These are phyloP conservation scores for Holothuria scabra DNA, from an alignment of 53 echinoderm and acorn worm species.

Conservation along the genomic window DNA sequence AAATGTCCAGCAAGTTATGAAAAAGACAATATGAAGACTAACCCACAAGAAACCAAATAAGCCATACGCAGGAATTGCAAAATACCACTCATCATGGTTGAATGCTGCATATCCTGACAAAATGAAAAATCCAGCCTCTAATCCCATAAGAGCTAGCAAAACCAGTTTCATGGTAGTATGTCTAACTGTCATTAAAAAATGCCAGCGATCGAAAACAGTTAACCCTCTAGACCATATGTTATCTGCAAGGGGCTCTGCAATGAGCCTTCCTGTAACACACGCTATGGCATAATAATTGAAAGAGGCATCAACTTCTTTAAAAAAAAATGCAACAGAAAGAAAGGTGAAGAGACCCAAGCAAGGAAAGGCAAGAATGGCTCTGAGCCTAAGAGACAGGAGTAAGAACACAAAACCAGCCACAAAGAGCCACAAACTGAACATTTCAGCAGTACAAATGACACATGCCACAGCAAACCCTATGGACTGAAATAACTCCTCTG, in stretches of 20 bases:
- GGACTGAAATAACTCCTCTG: slow-evolving; percentile 82
- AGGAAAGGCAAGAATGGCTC: slow-evolving; percentile 77
- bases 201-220: slow-evolving; percentile 87
- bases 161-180: slow-evolving; percentile 66
- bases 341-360: slow-evolving; percentile 60
- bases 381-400: slow-evolving; percentile 75
- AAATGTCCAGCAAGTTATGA: slow-evolving; percentile 86
- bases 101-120: slow-evolving; percentile 78
- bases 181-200: slow-evolving; percentile 66
- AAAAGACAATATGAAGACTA: slow-evolving; percentile 76
- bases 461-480: slow-evolving; percentile 90
- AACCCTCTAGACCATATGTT: slow-evolving; percentile 72
- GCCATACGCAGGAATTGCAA: slow-evolving; percentile 85
- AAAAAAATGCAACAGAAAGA: slow-evolving; percentile 74
- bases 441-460: slow-evolving; percentile 63
- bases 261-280: slow-evolving; percentile 82
- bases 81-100: slow-evolving; percentile 94
- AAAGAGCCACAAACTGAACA: slow-evolving; percentile 81
- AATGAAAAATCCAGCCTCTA: slow-evolving; percentile 76
- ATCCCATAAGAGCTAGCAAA: slow-evolving; percentile 62
- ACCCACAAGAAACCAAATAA: slow-evolving; percentile 92
- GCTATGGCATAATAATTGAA: slow-evolving; percentile 78
- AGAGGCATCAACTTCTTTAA: slow-evolving; percentile 63
- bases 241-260: slow-evolving; percentile 76
- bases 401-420: slow-evolving; percentile 75